Evolutionary conservation across 2,113 vertebrate genomes (phyloP), one percentile per base, ranked within the genome.

Genomic region (Ceyx melanurus): DNA sequence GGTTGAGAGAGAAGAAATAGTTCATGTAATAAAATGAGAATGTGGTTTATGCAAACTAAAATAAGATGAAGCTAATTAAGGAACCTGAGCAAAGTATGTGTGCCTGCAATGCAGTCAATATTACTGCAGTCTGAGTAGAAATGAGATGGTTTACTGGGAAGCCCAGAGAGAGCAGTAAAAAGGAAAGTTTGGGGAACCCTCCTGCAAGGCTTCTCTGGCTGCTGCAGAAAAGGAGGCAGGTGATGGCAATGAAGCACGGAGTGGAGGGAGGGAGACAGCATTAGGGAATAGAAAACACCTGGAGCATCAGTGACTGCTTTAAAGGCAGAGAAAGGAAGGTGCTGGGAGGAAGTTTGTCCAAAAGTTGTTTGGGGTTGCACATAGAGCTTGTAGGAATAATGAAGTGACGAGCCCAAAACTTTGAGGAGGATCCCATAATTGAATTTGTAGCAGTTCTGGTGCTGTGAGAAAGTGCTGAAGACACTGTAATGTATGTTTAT

Each of bases 91-190:
- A 43, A 95, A 80, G 81, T 37, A 50, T 77, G 70, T 13, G 77
- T 58, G 93, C 60, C 97, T 97, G 97, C 96, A 98, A 85, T 97
- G 96, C 97, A 92, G 97, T 96, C 96, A 92, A 91, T 95, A 83
- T 92, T 83, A 65, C 96, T 94, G 96, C 97, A 97, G 97, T 62
- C 54, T 51, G 89, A 88, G 86, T 21, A 75, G 60, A 75, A 89
- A 78, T 9, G 71, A 92, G 45, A 53, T 77, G 51, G 64, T 23
- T 83, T 75, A 65, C 15, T 13, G 40, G 42, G 68, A 64, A 91
- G 19, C 75, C 70, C 75, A 31, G 43, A 86, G 37, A 13, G 10
- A 85, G 53, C 60, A 80, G 43, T 54, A 51, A 45, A 45, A 3
- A 61, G 31, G 37, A 62, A 56, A 84, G 82, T 77, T 91, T 21